Evolutionary conservation across 30 jellyfish, hydroid and myxozoan genomes (phyloP).

Genomic region (Rhopilema esculentum): DNA sequence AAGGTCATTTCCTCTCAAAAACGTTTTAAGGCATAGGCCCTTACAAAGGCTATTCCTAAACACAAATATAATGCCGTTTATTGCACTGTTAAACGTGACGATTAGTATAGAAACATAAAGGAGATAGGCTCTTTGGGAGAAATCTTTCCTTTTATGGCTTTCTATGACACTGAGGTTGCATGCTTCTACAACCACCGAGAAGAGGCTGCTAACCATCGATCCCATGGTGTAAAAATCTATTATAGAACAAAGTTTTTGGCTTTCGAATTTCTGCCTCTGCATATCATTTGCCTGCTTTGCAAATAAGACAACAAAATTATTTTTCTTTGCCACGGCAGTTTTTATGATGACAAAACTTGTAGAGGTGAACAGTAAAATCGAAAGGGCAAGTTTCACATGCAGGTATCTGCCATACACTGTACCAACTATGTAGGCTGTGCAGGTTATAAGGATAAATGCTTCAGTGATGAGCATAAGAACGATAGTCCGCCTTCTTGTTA

Average conservation of each 20-base stretch:
- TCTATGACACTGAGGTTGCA: background rate
- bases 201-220: background rate
- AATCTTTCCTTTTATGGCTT: background rate
- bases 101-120: slow-evolving; percentile 3
- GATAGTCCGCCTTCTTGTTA: slow-evolving; percentile 20
- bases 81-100: background rate
- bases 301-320: background rate
- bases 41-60: background rate
- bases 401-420: slow-evolving; percentile 1
- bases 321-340: background rate
- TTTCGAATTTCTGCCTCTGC: background rate
- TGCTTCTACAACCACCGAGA: background rate
- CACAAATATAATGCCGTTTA: background rate
- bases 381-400: background rate
- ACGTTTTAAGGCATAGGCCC: background rate
- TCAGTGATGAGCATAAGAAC: background rate
- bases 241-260: background rate
- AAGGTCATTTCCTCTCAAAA: background rate
- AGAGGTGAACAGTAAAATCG: background rate
- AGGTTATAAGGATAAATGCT: background rate
- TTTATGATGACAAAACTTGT: background rate
- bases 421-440: slow-evolving; percentile 22
- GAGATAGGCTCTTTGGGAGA: background rate
- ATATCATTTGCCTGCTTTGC: background rate
- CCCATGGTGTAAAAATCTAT: background rate